phyloP scores from a whole-genome alignment of 2,888 invertebrate species.

The Epistrophella euchroma region DNA sequence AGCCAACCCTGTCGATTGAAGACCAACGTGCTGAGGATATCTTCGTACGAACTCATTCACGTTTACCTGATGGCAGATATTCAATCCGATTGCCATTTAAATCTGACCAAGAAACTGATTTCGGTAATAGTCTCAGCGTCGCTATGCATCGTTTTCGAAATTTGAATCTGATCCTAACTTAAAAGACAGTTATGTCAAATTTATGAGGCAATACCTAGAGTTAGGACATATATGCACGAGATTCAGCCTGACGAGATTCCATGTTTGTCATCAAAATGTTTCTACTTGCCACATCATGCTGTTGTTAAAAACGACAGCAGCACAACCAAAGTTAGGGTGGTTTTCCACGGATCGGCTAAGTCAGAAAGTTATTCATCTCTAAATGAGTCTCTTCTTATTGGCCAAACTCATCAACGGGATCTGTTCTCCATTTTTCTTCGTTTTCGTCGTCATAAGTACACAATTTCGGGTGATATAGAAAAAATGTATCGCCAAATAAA shows the following conservation, averaged over 20 bases:
- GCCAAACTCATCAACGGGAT: constrained; percentile 44
- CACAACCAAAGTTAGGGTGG: constrained; percentile 16
- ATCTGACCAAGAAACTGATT: constrained; percentile 6
- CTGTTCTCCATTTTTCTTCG: constrained; percentile 38
- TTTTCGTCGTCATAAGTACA: constrained; percentile 46
- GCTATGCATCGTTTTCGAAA: constrained; percentile 2
- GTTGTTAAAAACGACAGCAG: constrained; percentile 57
- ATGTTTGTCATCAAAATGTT: constrained; percentile 18
- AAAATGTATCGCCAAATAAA: constrained; percentile 64
- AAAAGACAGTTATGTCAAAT: constrained; percentile 5
- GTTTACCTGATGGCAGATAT: constrained; percentile 26
- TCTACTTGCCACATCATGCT: constrained; percentile 60
- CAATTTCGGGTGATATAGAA: constrained; percentile 51
- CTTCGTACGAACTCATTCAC: not conserved
- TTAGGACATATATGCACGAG: constrained; percentile 50
- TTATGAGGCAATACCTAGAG: constrained; percentile 42
- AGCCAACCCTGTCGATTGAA: constrained; percentile 6
- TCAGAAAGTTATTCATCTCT: constrained; percentile 5
- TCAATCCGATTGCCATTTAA: constrained; percentile 22
- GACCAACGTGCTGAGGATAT: constrained; percentile 33
- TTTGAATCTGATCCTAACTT: not conserved
- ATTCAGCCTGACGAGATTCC: constrained; percentile 31
- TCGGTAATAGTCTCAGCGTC: not conserved
- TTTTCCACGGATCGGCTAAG: constrained; percentile 1
- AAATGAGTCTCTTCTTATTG: constrained; percentile 43